These are phyloP conservation scores for Cyanoliseus patagonus DNA, from an alignment of 2,113 vertebrate genomes.

Conservation along the genomic window DNA sequence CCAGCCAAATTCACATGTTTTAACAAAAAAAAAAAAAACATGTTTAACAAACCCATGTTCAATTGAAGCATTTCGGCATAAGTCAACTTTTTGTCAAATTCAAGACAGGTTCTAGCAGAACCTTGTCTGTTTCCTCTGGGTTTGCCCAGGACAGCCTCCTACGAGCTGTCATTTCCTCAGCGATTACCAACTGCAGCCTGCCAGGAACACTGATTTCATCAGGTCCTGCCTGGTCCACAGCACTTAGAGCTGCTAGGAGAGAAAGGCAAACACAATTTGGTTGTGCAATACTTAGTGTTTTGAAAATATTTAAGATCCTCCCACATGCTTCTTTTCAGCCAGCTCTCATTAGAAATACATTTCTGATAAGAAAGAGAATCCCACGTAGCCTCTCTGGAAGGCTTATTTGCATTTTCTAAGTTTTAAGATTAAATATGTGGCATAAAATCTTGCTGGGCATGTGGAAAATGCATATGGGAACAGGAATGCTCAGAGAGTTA, in stretches of 20 bases:
- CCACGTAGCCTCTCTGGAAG: not conserved
- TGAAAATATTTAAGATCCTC: not conserved
- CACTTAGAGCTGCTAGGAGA: not conserved
- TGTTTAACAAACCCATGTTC: not conserved
- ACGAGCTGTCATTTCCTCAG: not conserved
- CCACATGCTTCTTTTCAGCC: not conserved
- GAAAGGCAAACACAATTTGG: not conserved
- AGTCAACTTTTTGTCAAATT: not conserved
- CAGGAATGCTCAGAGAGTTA: not conserved
- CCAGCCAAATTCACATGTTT: not conserved
- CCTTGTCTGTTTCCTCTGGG: not conserved
- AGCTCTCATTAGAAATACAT: not conserved
- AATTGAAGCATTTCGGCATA: not conserved
- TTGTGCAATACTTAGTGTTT: not conserved
- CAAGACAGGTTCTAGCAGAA: not conserved
- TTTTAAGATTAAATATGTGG: not conserved
- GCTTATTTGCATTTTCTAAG: not conserved
- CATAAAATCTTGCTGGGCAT: not conserved
- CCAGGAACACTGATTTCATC: not conserved
- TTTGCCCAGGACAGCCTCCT: not conserved
- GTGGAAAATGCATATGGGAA: not conserved
- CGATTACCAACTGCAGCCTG: not conserved
- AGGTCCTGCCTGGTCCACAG: not conserved
- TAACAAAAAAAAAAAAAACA: accelerated
- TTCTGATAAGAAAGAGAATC: not conserved